phyloP scores from a whole-genome alignment of 2,113 vertebrate species.

The Lanius ludovicianus region DNA sequence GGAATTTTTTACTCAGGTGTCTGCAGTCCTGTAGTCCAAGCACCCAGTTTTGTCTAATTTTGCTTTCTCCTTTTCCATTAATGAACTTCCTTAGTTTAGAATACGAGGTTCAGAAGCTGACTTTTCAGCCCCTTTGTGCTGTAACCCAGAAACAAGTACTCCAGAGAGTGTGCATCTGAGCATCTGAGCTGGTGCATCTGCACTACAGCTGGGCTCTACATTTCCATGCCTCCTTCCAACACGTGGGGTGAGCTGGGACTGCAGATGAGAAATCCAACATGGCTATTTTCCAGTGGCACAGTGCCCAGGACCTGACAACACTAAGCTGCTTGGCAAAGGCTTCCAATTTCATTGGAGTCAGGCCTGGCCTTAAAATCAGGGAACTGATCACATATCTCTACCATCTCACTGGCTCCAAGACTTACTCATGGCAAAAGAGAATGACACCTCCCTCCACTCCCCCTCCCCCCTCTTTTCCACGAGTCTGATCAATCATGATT shows the following conservation, averaged over 20 bases:
- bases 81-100: neutral
- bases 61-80: neutral
- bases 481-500: slow-evolving; percentile 26
- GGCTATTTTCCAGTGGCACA: slow-evolving; percentile 55
- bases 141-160: neutral
- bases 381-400: slow-evolving; percentile 16
- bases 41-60: neutral
- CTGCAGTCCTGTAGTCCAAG: neutral
- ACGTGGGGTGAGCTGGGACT: slow-evolving; percentile 27
- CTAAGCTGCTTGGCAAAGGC: slow-evolving; percentile 30
- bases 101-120: neutral
- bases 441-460: neutral
- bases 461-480: neutral
- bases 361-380: slow-evolving; percentile 36
- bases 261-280: neutral
- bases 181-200: slow-evolving; percentile 38
- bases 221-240: slow-evolving; percentile 35
- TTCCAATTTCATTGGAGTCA: slow-evolving; percentile 39
- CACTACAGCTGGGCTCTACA: slow-evolving; percentile 56
- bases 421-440: neutral
- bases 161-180: neutral
- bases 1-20: neutral
- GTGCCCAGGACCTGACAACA: slow-evolving; percentile 58
- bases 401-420: slow-evolving; percentile 16
- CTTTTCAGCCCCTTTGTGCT: slow-evolving; percentile 4